Conservation (phyloP, 2,113 vertebrate genomes). For the Limanda limanda region DNA sequence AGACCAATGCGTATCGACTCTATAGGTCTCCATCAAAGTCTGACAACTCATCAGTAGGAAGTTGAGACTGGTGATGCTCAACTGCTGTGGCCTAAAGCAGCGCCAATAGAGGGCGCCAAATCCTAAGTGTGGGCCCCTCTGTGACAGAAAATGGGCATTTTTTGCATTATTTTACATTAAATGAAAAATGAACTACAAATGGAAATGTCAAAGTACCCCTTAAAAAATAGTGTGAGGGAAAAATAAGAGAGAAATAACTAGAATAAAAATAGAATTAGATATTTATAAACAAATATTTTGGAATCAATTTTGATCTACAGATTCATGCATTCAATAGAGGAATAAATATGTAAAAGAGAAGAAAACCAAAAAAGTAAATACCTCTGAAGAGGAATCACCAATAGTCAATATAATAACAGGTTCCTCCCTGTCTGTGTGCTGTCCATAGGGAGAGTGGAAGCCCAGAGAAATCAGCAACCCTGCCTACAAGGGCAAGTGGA, state of each 20-base stretch:
- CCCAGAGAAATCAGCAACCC: conserved; percentile 86
- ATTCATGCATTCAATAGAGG: too few species aligned
- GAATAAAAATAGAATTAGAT: not conserved
- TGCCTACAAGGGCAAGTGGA: conserved; percentile 86
- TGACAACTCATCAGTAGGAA: not conserved
- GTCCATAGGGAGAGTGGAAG: conserved; percentile 84
- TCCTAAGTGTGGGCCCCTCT: not conserved
- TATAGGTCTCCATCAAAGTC: not conserved
- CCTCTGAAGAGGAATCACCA: too few species aligned
- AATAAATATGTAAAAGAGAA: too few species aligned
- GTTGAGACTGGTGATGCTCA: not conserved
- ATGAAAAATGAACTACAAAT: too few species aligned
- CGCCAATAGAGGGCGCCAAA: not conserved
- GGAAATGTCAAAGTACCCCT: too few species aligned
- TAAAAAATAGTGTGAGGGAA: too few species aligned
- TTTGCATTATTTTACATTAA: too few species aligned
- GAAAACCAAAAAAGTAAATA: too few species aligned
- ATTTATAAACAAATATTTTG: too few species aligned
- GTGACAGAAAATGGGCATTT: not conserved
- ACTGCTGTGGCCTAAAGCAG: not conserved
- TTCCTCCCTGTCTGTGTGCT: conserved; percentile 6
- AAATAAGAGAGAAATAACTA: not conserved
- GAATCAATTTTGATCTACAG: too few species aligned
- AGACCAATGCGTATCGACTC: not conserved
- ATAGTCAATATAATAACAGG: too few species aligned